These are phyloP conservation scores for Chondrilla cf. caribensis DNA, from an alignment of 37 sponge, comb jelly and placozoan genomes.

Conservation along the genomic window DNA sequence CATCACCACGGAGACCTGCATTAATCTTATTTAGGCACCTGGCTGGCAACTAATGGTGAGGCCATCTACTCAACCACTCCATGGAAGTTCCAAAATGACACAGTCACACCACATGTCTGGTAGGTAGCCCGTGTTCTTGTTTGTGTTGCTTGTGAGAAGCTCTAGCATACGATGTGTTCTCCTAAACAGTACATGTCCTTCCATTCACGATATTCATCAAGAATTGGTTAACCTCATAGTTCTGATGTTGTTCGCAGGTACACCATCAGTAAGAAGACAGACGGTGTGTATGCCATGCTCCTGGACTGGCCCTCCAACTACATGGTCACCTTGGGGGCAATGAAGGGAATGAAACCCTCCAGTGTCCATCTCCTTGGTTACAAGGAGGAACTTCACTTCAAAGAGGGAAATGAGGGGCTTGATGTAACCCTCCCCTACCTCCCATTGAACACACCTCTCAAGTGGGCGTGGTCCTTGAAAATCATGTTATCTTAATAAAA, in stretches of 20 bases:
- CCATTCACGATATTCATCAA: no score
- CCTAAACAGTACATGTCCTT: no score
- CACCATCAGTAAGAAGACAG: neutral
- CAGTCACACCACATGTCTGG: constrained; percentile 44
- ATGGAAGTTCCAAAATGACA: constrained; percentile 70
- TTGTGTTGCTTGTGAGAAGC: neutral
- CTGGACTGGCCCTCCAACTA: constrained; percentile 40
- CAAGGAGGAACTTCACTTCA: neutral
- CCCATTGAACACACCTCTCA: constrained; percentile 46
- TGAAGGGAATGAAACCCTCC: constrained; percentile 17
- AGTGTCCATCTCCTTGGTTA: constrained; percentile 40
- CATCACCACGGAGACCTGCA: constrained; percentile 35
- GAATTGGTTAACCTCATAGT: no score
- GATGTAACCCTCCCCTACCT: constrained; percentile 43
- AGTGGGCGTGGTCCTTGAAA: constrained; percentile 64
- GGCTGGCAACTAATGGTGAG: constrained; percentile 67
- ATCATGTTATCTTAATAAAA: neutral
- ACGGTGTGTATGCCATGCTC: constrained; percentile 28
- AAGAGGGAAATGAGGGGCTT: neutral
- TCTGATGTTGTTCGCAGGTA: neutral
- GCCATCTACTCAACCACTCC: constrained; percentile 60
- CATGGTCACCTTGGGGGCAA: constrained; percentile 25
- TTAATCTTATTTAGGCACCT: no score
- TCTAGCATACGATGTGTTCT: no score
- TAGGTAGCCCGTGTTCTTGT: constrained; percentile 1